Evolutionary conservation across 2,888 invertebrate genomes (phyloP).

Genomic region (Melolontha melolontha): DNA sequence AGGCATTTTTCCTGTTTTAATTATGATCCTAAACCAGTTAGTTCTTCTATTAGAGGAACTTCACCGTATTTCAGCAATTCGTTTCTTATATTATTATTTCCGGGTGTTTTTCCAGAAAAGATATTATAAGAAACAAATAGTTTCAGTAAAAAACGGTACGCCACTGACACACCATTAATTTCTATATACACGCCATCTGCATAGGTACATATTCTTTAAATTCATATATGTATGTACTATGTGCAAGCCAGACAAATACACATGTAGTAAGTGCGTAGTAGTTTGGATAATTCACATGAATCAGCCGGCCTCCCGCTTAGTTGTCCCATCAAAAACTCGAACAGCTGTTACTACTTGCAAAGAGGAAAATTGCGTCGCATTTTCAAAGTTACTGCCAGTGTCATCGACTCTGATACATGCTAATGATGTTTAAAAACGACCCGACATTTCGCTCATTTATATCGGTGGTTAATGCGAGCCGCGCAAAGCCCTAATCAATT

Average conservation of each 20-base stretch:
- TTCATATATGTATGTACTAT: neutral
- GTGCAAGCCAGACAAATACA: neutral
- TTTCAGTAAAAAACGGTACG: too few relatives aligned
- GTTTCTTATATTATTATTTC: too few relatives aligned
- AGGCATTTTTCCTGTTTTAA: too few relatives aligned
- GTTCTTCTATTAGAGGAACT: too few relatives aligned
- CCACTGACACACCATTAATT: too few relatives aligned
- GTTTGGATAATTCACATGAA: constrained; percentile 50
- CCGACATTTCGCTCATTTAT: constrained; percentile 32
- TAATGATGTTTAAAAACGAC: constrained; percentile 36
- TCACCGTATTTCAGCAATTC: too few relatives aligned
- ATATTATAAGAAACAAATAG: too few relatives aligned
- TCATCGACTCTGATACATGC: constrained; percentile 44
- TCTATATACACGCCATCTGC: too few relatives aligned
- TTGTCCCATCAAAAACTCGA: constrained; percentile 22
- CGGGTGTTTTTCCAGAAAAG: too few relatives aligned
- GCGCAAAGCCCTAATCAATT: constrained; percentile 11
- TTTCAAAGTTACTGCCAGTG: constrained; percentile 45
- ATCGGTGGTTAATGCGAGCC: constrained; percentile 12
- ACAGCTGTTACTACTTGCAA: constrained; percentile 45
- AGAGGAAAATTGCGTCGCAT: constrained; percentile 47
- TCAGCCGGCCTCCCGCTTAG: constrained; percentile 42
- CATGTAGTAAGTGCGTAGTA: constrained; percentile 44
- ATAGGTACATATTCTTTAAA: too few relatives aligned
- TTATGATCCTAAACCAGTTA: too few relatives aligned